Evolutionary conservation across 2,888 invertebrate genomes (phyloP).

Genomic region (Epicampocera succincta): DNA sequence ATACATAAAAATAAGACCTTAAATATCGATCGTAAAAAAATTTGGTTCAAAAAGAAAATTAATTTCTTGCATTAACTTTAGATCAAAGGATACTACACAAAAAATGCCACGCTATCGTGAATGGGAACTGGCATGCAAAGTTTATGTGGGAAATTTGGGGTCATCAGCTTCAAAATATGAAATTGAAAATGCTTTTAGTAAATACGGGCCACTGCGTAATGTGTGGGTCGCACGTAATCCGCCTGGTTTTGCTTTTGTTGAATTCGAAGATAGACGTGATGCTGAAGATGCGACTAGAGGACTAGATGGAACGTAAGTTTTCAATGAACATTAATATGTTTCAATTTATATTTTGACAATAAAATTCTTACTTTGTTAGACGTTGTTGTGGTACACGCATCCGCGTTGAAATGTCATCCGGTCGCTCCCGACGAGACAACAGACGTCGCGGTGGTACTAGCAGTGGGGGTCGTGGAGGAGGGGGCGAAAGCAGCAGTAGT

Average conservation of each 20-base stretch:
- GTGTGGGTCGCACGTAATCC: constrained; percentile 96
- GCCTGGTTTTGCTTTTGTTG: constrained; percentile 93
- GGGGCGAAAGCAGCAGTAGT: constrained; percentile 75
- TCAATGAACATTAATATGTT: neutral
- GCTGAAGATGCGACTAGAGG: constrained; percentile 92
- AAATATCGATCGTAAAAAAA: constrained; percentile 36
- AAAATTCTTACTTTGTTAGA: constrained; percentile 81
- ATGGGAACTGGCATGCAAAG: constrained; percentile 92
- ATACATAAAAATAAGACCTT: constrained; percentile 1
- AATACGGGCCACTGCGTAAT: constrained; percentile 92
- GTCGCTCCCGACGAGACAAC: constrained; percentile 89
- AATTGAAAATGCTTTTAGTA: constrained; percentile 91
- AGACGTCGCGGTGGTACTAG: constrained; percentile 82
- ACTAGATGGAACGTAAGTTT: constrained; percentile 91
- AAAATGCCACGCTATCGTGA: constrained; percentile 84
- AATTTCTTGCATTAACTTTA: constrained; percentile 17
- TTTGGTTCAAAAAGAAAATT: constrained; percentile 25
- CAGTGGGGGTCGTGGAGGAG: constrained; percentile 76
- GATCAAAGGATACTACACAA: constrained; percentile 51
- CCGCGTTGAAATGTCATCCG: constrained; percentile 96
- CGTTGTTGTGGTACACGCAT: constrained; percentile 94
- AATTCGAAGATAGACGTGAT: constrained; percentile 92
- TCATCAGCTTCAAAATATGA: constrained; percentile 93
- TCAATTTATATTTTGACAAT: neutral
- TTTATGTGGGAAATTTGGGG: constrained; percentile 94